A percentile compares a stretch with the other conserved stretches of the same genome.
phyloP scores from a whole-genome alignment of 2,797 vertebrate species.

The Enteromius mattozi region DNA sequence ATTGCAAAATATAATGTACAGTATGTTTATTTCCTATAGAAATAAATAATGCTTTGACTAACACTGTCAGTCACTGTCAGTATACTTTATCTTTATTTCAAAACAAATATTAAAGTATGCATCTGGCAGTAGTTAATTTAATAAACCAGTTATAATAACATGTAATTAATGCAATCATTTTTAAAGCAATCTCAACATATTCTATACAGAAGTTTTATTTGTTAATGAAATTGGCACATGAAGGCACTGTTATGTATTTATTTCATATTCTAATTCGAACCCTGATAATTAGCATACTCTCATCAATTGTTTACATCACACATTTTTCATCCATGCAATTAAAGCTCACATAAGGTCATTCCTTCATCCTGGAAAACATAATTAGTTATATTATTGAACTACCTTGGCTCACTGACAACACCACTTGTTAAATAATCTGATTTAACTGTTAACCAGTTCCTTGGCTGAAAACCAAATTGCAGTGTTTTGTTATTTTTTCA shows the following conservation, averaged over 20 bases:
- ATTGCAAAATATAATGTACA: too few relatives aligned
- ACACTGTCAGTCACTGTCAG: too few relatives aligned
- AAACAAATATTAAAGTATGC: not conserved
- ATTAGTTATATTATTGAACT: constrained; percentile 10
- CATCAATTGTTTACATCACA: constrained; percentile 21
- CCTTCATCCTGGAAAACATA: not conserved
- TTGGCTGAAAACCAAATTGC: constrained; percentile 10
- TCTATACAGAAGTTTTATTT: not conserved
- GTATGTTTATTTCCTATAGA: too few relatives aligned
- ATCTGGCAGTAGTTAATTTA: not conserved
- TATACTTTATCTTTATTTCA: not conserved
- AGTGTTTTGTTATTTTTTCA: not conserved
- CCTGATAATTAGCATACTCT: constrained; percentile 14
- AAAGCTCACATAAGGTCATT: not conserved
- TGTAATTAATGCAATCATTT: not conserved
- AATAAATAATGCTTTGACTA: not conserved
- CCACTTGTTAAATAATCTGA: constrained; percentile 15
- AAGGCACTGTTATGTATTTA: not conserved
- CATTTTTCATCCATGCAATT: constrained; percentile 1
- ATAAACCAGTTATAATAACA: not conserved
- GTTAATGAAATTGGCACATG: not conserved
- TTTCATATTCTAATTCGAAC: not conserved
- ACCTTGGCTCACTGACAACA: not conserved
- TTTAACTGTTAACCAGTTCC: not conserved
- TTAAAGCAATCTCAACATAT: not conserved